Conservation (phyloP, 2,888 invertebrate genomes). For the Geotrupes spiniger region DNA sequence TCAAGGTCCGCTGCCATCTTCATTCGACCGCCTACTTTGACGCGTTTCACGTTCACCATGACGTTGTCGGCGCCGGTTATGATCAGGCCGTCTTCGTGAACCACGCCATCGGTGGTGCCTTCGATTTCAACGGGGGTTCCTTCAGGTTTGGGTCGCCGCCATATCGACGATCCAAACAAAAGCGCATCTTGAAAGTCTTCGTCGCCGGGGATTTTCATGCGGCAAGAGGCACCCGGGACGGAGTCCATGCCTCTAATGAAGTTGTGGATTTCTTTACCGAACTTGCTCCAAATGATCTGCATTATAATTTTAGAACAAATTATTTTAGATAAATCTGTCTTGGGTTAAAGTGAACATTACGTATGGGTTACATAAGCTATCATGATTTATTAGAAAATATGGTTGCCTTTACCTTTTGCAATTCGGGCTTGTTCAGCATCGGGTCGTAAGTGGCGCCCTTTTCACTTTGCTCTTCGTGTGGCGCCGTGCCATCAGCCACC, state of each 20-base stretch:
- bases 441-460: conserved; percentile 93
- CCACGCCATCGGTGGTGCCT: conserved; percentile 61
- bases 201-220: conserved; percentile 40
- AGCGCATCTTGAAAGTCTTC: conserved; percentile 63
- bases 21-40: conserved; percentile 60
- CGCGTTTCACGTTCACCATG: conserved; percentile 57
- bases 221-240: conserved; percentile 82
- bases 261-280: conserved; percentile 78
- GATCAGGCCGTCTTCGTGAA: conserved; percentile 77
- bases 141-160: conserved; percentile 60
- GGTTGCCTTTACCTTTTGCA: conserved; percentile 71
- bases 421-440: conserved; percentile 80
- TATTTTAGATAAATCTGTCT: too few species aligned
- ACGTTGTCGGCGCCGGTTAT: conserved; percentile 79
- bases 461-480: conserved; percentile 73
- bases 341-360: too few species aligned
- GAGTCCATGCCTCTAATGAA: conserved; percentile 93
- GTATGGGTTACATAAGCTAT: too few species aligned
- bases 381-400: too few species aligned
- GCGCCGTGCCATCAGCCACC: conserved; percentile 81
- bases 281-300: conserved; percentile 68
- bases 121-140: conserved; percentile 61
- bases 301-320: conserved; percentile 18
- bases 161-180: conserved; percentile 78
- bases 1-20: conserved; percentile 78